A percentile compares a stretch with the other conserved stretches of the same genome.
Conservation (phyloP, 2,797 vertebrate genomes). For the Halcyon leucocephala region DNA sequence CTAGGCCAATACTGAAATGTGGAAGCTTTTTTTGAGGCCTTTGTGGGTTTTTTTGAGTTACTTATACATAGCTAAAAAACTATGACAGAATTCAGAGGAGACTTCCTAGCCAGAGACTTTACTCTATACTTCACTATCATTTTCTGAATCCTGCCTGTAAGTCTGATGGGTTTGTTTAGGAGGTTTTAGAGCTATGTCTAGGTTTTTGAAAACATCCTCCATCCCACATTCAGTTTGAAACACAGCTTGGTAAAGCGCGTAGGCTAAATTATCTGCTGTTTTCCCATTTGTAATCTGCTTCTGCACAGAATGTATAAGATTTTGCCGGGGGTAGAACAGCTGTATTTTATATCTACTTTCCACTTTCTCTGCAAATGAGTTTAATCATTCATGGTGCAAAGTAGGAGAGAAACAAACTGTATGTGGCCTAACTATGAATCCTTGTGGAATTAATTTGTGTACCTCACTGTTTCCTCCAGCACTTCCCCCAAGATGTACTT, state of each 20-base stretch:
- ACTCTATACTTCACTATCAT: neutral
- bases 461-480: neutral
- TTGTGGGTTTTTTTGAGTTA: neutral
- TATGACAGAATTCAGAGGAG: neutral
- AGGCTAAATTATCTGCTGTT: neutral
- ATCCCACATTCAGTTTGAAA: neutral
- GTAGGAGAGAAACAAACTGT: neutral
- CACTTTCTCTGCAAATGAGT: neutral
- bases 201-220: neutral
- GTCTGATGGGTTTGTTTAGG: neutral
- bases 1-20: neutral
- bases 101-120: neutral
- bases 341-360: neutral
- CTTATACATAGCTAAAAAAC: neutral
- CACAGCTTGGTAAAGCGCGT: neutral
- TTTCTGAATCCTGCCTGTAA: neutral
- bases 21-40: neutral
- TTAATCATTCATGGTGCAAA: neutral
- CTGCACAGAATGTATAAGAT: neutral
- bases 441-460: neutral
- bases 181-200: neutral
- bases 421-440: neutral
- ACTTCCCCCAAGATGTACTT: neutral
- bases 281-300: neutral
- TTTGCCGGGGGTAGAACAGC: neutral